Evolutionary conservation across 2,888 invertebrate genomes (phyloP).

Genomic region (Cryptophagus acutangulus): DNA sequence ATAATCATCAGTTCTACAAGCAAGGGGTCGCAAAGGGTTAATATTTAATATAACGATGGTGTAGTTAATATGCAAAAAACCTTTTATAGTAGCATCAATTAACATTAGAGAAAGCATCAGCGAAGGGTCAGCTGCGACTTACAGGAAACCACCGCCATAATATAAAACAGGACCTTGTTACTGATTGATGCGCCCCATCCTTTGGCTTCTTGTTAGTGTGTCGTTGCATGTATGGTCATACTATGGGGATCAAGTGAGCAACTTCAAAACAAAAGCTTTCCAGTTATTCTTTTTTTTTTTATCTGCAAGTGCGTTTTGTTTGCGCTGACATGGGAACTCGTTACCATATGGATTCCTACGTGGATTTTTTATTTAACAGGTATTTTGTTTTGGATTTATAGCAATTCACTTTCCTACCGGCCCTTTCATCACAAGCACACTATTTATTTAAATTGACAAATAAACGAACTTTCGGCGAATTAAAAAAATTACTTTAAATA

Average conservation of each 20-base stretch:
- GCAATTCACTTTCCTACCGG: too few species aligned
- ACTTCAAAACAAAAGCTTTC: constrained; percentile 40
- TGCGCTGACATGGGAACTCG: constrained; percentile 22
- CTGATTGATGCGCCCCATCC: constrained; percentile 34
- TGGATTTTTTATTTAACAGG: constrained; percentile 18
- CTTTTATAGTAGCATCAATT: constrained; percentile 30
- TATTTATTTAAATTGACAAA: too few species aligned
- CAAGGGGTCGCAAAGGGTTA: too few species aligned
- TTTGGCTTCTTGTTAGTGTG: constrained; percentile 31
- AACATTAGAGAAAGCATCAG: constrained; percentile 33
- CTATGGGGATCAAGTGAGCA: constrained; percentile 39
- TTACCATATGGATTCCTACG: constrained; percentile 19
- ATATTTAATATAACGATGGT: constrained; percentile 3
- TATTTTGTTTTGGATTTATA: too few species aligned
- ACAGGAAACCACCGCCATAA: constrained; percentile 21
- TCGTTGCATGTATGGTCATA: constrained; percentile 25
- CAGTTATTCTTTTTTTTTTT: too few species aligned
- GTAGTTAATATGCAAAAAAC: constrained; percentile 5
- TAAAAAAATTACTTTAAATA: too few species aligned
- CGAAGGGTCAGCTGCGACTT: constrained; percentile 30
- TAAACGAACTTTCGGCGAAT: too few species aligned
- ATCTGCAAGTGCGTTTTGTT: too few species aligned
- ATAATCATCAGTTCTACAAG: too few species aligned
- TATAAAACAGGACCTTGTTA: constrained; percentile 12
- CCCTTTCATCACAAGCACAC: too few species aligned